These are phyloP conservation scores for Panagrolaimus sp. DNA, from an alignment of 1,140 invertebrate species.

Conservation along the genomic window DNA sequence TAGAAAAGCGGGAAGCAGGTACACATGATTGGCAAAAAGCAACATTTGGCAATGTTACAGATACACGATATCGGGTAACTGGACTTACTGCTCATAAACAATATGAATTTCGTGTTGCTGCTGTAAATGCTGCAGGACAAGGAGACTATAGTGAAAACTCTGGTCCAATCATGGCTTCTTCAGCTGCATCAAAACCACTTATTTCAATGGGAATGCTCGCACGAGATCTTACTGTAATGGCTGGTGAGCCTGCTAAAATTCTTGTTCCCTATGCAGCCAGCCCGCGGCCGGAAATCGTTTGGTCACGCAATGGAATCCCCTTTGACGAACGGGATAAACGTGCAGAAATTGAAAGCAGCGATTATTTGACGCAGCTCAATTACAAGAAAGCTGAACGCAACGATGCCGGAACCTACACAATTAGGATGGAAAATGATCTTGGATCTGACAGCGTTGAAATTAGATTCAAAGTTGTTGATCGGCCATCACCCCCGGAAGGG, in stretches of 20 bases:
- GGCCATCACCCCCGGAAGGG: slow-evolving; percentile 77
- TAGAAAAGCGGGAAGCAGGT: slow-evolving; percentile 79
- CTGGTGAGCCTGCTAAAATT: slow-evolving; percentile 45
- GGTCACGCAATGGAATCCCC: slow-evolving; percentile 77
- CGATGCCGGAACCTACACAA: slow-evolving; percentile 84
- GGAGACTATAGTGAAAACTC: slow-evolving; percentile 83
- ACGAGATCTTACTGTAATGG: slow-evolving; percentile 34
- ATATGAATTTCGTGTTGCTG: slow-evolving; percentile 93
- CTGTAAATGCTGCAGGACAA: slow-evolving; percentile 85
- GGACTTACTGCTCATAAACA: slow-evolving; percentile 87
- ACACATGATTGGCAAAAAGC: slow-evolving; percentile 73
- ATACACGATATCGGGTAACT: slow-evolving; percentile 65
- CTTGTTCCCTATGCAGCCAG: slow-evolving; percentile 68
- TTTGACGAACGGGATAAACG: slow-evolving; percentile 70
- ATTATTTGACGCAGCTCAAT: slow-evolving; percentile 72
- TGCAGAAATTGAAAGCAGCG: slow-evolving; percentile 77
- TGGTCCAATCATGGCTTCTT: slow-evolving; percentile 78
- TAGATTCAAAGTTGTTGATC: slow-evolving; percentile 63
- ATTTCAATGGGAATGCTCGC: slow-evolving; percentile 40
- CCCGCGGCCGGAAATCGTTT: slow-evolving; percentile 77
- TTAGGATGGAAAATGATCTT: slow-evolving; percentile 67
- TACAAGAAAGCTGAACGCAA: slow-evolving; percentile 80
- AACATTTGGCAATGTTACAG: slow-evolving; percentile 71
- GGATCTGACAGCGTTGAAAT: slow-evolving; percentile 67
- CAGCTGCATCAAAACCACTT: slow-evolving; percentile 69